phyloP scores from a whole-genome alignment of 2,113 vertebrate genomes.

The Equus przewalskii region DNA sequence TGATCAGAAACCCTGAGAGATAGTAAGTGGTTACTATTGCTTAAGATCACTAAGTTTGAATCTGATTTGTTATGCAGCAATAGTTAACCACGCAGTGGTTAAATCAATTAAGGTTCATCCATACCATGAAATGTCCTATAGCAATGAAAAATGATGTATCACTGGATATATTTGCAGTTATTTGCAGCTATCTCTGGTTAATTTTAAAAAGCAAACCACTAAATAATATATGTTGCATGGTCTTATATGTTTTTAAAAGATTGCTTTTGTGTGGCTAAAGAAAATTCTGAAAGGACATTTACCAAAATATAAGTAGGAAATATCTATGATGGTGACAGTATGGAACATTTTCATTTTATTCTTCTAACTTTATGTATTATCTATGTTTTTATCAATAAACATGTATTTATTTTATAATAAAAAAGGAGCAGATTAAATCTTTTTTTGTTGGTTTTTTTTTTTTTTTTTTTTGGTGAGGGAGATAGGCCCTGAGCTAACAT shows the following conservation, averaged over 20 bases:
- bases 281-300: not conserved
- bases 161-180: not conserved
- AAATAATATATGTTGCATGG: not conserved
- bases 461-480: too few relatives aligned
- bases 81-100: not conserved
- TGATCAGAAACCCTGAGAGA: not conserved
- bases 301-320: not conserved
- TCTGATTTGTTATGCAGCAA: not conserved
- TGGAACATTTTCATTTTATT: not conserved
- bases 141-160: not conserved
- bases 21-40: not conserved
- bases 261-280: not conserved
- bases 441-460: too few relatives aligned
- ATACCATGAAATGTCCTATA: not conserved
- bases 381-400: not conserved
- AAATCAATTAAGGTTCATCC: not conserved
- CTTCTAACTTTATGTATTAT: not conserved
- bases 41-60: not conserved
- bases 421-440: not conserved
- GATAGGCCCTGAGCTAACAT: too few relatives aligned
- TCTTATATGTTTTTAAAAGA: not conserved
- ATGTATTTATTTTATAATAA: not conserved
- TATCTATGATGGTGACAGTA: not conserved
- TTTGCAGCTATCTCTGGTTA: not conserved
- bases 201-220: not conserved